phyloP scores from a whole-genome alignment of 1,140 invertebrate genomes.

The Proctacanthus coquilletti region DNA sequence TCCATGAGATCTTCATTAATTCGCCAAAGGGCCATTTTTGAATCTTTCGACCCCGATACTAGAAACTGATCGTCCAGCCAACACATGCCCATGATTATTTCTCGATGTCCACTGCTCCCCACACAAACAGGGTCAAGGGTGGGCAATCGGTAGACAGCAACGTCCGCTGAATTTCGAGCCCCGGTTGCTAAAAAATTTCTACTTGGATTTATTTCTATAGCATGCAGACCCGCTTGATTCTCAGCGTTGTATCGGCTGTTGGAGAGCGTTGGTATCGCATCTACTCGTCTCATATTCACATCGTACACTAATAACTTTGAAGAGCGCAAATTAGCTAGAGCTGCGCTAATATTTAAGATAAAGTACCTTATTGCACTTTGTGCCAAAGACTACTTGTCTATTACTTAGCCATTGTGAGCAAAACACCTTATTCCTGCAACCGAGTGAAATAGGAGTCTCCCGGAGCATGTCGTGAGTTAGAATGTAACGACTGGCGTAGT shows the following conservation, averaged over 20 bases:
- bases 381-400: conserved; percentile 87
- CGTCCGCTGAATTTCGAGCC: conserved; percentile 79
- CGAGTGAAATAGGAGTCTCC: conserved; percentile 64
- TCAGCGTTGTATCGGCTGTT: conserved; percentile 37
- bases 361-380: conserved; percentile 87
- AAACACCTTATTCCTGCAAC: conserved; percentile 90
- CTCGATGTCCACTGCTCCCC: conserved; percentile 80
- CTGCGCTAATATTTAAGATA: background rate
- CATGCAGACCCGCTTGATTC: conserved; percentile 79
- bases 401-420: conserved; percentile 92
- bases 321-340: conserved; percentile 6
- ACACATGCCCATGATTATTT: conserved; percentile 91
- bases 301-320: conserved; percentile 69
- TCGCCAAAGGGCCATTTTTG: conserved; percentile 65
- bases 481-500: conserved; percentile 71
- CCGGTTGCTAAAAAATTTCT: conserved; percentile 80
- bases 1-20: conserved; percentile 43
- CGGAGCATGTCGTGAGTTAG: conserved; percentile 76
- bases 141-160: conserved; percentile 83
- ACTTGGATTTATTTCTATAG: conserved; percentile 88
- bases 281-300: conserved; percentile 56
- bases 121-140: conserved; percentile 88
- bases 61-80: conserved; percentile 94
- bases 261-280: conserved; percentile 71
- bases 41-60: conserved; percentile 84